Percentiles rank a stretch among this genome's conserved stretches.
phyloP scores from a whole-genome alignment of 2,888 invertebrate species.

The Lumbricus terrestris region DNA sequence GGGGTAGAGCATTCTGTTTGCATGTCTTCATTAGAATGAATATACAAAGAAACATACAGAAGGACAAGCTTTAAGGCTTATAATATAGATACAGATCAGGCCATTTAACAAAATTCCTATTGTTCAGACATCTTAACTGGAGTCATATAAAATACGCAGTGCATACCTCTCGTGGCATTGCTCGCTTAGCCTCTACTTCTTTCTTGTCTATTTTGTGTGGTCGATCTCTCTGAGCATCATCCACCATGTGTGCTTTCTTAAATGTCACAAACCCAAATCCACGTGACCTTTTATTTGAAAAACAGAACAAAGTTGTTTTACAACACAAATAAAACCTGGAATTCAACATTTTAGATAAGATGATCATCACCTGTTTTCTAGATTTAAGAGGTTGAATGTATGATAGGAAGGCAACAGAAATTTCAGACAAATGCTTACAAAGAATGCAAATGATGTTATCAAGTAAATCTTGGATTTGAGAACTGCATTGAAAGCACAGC shows the following conservation, averaged over 20 bases:
- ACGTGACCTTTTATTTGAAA: slow-evolving; percentile 68
- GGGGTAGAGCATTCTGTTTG: no score
- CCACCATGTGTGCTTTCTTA: slow-evolving; percentile 87
- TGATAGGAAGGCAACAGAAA: neutral
- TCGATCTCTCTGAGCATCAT: slow-evolving; percentile 78
- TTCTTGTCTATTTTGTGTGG: slow-evolving; percentile 92
- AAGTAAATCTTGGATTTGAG: no score
- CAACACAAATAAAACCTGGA: neutral
- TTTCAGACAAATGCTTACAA: neutral
- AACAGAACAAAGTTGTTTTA: neutral
- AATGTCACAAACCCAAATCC: slow-evolving; percentile 99
- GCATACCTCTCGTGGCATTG: slow-evolving; percentile 76
- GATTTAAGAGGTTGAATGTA: neutral
- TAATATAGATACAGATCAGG: no score
- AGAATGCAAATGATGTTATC: no score
- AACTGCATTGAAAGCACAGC: no score
- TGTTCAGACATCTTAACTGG: no score
- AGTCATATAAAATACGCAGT: neutral
- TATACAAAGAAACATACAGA: no score
- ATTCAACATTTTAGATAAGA: neutral
- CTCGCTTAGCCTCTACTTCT: slow-evolving; percentile 93
- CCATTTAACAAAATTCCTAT: neutral
- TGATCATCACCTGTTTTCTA: neutral
- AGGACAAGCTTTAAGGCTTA: no score
- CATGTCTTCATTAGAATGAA: no score